Evolutionary conservation across 64 coral and sea anemone species (phyloP), one percentile per base, ranked within the genome.

Genomic region (Porites australiensis): DNA sequence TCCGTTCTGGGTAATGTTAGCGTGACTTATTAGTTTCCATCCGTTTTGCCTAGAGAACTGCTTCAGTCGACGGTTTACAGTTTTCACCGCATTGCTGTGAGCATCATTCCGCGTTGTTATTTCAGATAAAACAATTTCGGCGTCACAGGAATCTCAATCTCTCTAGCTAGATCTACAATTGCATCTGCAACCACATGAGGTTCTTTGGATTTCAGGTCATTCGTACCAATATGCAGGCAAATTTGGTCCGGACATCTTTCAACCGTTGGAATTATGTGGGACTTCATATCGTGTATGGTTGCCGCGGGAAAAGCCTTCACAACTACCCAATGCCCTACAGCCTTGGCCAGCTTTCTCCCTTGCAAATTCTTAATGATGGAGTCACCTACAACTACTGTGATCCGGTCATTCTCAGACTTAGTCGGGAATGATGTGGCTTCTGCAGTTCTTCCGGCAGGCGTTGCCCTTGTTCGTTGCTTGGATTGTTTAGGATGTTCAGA

Each of bases 341-440:
- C 79, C 50, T 45, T 91, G 43, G 77, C 66, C n/a, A 91, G 20
- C 46, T 72, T 79, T 13, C 55, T 59, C 50, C 67, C 89, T 44
- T 91, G 76, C 53, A 91, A 48, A 20, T 82, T 79, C 65, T 92
- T 92, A 20, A 92, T 37, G 70, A 92, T 86, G 18, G 80, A 92
- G 52, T 92, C 90, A 4, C 82, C 90, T 47, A 92, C 70, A 21
- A 86, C 62, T 8, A 77, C 55, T 50, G 80, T 91, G 6, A 63
- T 85, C 15, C 53, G 53, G 53, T 5, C 11, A 55, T 55, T 55
- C 27, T 37, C 27, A 37, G 27, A 37, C 27, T 37, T 37, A 1
- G 27, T 37, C 27, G 27, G 27, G 27, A 37, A 37, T 37, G 27
- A 37, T 37, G 27, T 37, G 27, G 27, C 27, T 37, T 37, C 27